Evolutionary conservation across 2,888 invertebrate genomes (phyloP).

Genomic region (Carabus problematicus): DNA sequence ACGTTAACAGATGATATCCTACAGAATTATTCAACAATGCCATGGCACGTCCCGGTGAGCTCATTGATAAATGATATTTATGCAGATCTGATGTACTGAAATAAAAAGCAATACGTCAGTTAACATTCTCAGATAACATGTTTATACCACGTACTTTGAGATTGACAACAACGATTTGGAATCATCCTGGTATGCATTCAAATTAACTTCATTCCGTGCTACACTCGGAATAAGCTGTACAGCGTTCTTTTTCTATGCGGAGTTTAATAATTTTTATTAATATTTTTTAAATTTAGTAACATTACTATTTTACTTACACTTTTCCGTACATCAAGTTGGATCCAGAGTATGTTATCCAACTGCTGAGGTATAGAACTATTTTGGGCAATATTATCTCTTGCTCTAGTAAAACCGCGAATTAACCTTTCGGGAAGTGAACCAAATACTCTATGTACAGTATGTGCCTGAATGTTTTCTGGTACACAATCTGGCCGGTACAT

Average conservation of each 20-base stretch:
- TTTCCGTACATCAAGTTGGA: not conserved
- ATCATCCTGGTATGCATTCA: constrained; percentile 4
- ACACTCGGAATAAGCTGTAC: constrained; percentile 29
- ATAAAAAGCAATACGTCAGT: not conserved
- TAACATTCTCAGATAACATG: not conserved
- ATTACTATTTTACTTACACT: not conserved
- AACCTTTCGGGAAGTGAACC: constrained; percentile 20
- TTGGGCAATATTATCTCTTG: not conserved
- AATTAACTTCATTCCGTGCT: constrained; percentile 1
- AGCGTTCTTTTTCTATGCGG: constrained; percentile 1
- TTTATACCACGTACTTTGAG: constrained; percentile 11
- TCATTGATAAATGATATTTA: constrained; percentile 22
- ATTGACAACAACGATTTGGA: constrained; percentile 13
- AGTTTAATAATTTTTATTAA: not conserved
- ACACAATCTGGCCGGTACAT: constrained; percentile 29
- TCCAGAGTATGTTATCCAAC: not conserved
- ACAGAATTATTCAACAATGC: constrained; percentile 22
- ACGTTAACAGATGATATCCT: constrained; percentile 24
- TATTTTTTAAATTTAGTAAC: not conserved
- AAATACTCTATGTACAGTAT: constrained; percentile 26
- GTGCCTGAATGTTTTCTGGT: constrained; percentile 31
- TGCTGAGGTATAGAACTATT: not conserved
- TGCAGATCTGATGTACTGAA: constrained; percentile 18
- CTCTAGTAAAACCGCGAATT: constrained; percentile 1
- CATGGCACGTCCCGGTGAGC: constrained; percentile 14